Evolutionary conservation across 2,888 invertebrate genomes (phyloP).

Genomic region (Lycophotia porphyrea): DNA sequence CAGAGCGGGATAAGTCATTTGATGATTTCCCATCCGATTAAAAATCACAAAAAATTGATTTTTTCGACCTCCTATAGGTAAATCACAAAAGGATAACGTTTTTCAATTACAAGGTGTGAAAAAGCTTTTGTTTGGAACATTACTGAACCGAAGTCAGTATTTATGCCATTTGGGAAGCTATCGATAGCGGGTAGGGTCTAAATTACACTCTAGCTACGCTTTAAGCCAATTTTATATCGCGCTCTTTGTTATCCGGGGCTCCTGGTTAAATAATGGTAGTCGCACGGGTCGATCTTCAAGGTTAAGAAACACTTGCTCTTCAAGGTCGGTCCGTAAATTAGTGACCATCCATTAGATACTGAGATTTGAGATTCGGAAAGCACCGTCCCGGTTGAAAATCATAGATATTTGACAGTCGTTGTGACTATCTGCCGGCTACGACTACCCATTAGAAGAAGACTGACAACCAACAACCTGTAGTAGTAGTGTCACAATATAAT

Average conservation of each 20-base stretch:
- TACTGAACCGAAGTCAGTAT: slow-evolving; percentile 18
- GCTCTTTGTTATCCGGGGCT: not conserved
- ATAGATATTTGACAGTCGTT: not conserved
- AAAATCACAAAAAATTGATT: too few relatives aligned
- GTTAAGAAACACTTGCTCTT: not conserved
- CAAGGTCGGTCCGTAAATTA: not conserved
- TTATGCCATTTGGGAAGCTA: slow-evolving; percentile 22
- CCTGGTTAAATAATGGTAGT: not conserved
- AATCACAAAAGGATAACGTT: slow-evolving; percentile 15
- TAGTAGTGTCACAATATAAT: too few relatives aligned
- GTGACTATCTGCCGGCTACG: not conserved
- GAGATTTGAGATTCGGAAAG: too few relatives aligned
- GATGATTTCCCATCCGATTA: too few relatives aligned
- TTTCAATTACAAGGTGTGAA: slow-evolving; percentile 40
- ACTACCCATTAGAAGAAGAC: too few relatives aligned
- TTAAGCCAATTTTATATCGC: not conserved
- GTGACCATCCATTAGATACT: not conserved
- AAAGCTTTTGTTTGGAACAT: slow-evolving; percentile 22
- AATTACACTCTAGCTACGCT: slow-evolving; percentile 14
- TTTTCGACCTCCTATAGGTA: not conserved
- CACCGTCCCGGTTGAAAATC: too few relatives aligned
- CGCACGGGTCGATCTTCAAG: not conserved
- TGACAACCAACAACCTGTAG: too few relatives aligned
- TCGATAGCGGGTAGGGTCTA: not conserved
- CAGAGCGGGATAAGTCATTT: too few relatives aligned